Evolutionary conservation across 1,140 invertebrate genomes (phyloP).

Genomic region (Drosophila pseudoobscura): DNA sequence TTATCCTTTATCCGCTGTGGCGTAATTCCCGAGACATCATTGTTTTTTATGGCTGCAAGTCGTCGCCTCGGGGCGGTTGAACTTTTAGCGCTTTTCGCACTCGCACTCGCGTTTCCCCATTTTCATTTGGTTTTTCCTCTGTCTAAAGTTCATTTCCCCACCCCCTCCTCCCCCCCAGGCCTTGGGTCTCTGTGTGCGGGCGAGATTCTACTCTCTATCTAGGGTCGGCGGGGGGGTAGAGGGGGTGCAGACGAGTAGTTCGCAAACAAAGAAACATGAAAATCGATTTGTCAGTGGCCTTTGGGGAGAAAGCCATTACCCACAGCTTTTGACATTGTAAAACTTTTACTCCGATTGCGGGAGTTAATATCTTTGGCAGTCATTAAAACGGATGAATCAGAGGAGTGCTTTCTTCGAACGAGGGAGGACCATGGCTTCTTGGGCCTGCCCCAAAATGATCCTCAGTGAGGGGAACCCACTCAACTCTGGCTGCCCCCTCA

Average conservation of each 20-base stretch:
- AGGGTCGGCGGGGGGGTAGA: no score
- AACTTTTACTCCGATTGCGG: no score
- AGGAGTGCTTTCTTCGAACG: background rate
- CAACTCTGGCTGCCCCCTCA: background rate
- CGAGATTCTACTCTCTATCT: no score
- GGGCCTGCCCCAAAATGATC: no score
- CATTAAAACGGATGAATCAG: no score
- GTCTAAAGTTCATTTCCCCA: constrained; percentile 54
- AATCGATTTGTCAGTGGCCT: constrained; percentile 43
- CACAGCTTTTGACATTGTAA: no score
- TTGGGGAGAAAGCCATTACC: background rate
- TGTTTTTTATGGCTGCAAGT: constrained; percentile 46
- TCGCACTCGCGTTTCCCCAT: constrained; percentile 30
- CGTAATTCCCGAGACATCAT: constrained; percentile 19
- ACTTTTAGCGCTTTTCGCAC: constrained; percentile 63
- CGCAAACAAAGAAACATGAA: constrained; percentile 49
- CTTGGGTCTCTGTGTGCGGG: no score
- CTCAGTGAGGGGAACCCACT: constrained; percentile 12
- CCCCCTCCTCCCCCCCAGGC: no score
- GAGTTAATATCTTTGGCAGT: no score
- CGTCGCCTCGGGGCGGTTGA: constrained; percentile 56
- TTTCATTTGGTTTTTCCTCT: constrained; percentile 46
- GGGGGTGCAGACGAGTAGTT: constrained; percentile 3
- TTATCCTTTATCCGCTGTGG: background rate
- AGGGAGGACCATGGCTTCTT: no score